Base-by-base conservation (phyloP, 2,888 invertebrate genomes). In the Malthinus seriepunctatus region DNA sequence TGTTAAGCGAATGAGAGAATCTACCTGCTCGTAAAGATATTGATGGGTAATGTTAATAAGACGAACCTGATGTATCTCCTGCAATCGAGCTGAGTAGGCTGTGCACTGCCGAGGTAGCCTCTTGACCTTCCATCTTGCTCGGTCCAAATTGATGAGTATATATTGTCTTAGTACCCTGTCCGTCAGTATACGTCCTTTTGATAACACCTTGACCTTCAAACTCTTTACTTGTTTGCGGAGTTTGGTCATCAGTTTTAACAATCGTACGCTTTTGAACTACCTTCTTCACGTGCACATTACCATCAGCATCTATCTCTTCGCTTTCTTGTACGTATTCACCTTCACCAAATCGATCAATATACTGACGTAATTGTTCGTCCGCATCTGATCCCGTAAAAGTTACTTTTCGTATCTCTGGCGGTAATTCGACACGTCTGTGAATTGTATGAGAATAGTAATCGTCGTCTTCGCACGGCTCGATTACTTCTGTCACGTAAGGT, bases 361-460 rank as follows among this genome's bases (percentile, higher is more conserved):
- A 84, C 51, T 81, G 79, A 60, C 77, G 73, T 63, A 84, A 67
- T 62, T 80, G 79, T 53, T 80, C 72, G 51, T 83, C 81, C 15
- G 82, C 82, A 64, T 82, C 80, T 38, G 79, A 77, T 8, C 84
- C 84, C 55, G 75, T 77, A 65, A 84, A 83, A 3, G 82, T 83
- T 8, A 83, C 74, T 67, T 81, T 81, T 44, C 76, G 74, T 4
- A 83, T 76, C 68, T 83, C 82, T 1, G 82, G 79, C 10, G 82
- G 81, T 62, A 83, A 69, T 67, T 81, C 79, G 8, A 83, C 80
- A 23, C 78, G 77, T 11, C 82, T 72, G 57, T 81, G 80, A 56
- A 82, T 76, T 0, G 79, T 78, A 56, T 80, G 81, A 0, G 80
- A 79, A 65, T 77, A 82, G 4, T 73, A 73, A 33, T 77, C 77